Evolutionary conservation across 2,797 vertebrate genomes (phyloP).

Genomic region (Poecilia gillii): DNA sequence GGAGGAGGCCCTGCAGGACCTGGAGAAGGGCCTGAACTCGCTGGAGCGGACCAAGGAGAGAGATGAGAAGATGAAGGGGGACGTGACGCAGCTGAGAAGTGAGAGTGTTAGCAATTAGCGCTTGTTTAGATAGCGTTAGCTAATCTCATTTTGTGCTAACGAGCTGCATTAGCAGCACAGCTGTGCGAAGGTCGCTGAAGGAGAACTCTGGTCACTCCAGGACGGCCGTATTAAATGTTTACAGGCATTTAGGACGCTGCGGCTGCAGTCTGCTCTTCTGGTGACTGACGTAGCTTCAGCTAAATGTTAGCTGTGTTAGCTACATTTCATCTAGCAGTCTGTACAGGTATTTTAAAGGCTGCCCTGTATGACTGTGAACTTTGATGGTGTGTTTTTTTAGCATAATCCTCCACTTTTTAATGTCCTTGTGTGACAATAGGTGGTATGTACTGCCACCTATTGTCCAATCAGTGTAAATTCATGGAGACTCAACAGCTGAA

Average conservation of each 20-base stretch:
- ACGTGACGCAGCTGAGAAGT: constrained; percentile 93
- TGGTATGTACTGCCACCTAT: background rate
- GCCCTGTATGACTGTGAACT: background rate
- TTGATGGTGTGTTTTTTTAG: background rate
- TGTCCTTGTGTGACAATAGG: background rate
- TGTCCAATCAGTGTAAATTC: constrained; percentile 1
- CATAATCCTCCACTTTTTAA: background rate
- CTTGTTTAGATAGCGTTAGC: background rate
- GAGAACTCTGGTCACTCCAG: background rate
- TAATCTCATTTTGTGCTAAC: background rate
- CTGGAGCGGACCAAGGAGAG: constrained; percentile 87
- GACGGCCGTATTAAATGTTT: background rate
- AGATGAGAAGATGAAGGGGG: constrained; percentile 94
- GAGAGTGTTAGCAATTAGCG: constrained; percentile 61
- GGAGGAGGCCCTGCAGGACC: constrained; percentile 88
- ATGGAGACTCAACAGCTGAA: background rate
- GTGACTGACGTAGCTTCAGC: background rate
- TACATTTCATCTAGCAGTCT: background rate
- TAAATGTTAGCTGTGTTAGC: background rate
- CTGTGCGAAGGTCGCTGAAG: background rate
- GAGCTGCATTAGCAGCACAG: background rate
- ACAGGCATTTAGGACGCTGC: background rate
- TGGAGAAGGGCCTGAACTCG: constrained; percentile 92
- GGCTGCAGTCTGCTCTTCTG: background rate
- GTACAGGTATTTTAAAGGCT: background rate